Evolutionary conservation across 2,797 vertebrate genomes (phyloP).

Genomic region (Poeciliopsis paucimaculata): DNA sequence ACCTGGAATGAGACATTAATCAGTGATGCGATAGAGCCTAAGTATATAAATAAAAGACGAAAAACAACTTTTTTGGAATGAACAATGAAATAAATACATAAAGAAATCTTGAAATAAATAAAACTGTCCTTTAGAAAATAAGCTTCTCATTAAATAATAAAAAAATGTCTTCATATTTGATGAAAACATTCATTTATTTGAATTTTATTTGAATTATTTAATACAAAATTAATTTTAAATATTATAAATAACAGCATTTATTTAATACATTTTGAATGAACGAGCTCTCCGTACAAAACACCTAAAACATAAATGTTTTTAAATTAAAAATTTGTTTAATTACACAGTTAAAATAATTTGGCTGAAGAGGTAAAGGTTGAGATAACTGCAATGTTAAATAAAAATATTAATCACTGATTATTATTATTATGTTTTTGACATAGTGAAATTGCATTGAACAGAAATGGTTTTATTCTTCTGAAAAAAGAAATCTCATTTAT

Average conservation of each 20-base stretch:
- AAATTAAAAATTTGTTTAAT: neutral
- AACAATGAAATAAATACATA: neutral
- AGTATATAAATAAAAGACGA: conserved; percentile 16
- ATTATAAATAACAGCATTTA: too few relatives aligned
- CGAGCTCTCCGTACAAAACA: neutral
- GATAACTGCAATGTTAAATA: neutral
- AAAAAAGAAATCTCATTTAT: neutral
- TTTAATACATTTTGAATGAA: too few relatives aligned
- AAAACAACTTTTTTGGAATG: neutral
- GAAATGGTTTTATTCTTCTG: neutral
- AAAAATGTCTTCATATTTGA: too few relatives aligned
- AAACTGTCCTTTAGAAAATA: too few relatives aligned
- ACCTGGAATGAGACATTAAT: conserved; percentile 82
- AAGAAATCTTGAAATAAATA: neutral
- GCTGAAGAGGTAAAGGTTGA: neutral
- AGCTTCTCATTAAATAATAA: too few relatives aligned
- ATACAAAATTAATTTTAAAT: too few relatives aligned
- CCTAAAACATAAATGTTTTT: neutral
- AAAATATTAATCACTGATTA: neutral
- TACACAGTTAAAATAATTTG: neutral
- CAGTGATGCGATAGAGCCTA: conserved; percentile 24
- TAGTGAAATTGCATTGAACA: neutral
- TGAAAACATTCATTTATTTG: too few relatives aligned
- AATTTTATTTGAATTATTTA: too few relatives aligned
- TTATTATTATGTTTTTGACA: neutral